phyloP scores from a whole-genome alignment of 2,888 invertebrate species.

The Eristalinus aeneus region DNA sequence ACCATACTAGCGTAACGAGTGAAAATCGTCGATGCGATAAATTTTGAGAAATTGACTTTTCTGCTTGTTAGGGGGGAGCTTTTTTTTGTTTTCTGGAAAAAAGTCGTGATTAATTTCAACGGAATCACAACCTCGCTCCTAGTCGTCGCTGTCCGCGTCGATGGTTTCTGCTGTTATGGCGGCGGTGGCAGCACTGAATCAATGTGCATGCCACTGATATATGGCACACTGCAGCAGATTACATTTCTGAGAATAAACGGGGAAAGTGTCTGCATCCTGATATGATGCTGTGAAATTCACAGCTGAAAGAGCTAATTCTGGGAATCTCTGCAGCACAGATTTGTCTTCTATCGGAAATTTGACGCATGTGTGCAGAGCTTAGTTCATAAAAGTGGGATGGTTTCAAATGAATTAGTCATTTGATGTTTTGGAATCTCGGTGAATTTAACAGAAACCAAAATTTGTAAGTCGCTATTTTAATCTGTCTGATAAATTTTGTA shows the following conservation, averaged over 20 bases:
- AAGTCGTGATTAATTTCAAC: conserved; percentile 67
- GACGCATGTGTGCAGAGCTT: background rate
- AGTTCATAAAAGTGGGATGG: no score
- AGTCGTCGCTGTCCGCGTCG: background rate
- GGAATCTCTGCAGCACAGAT: conserved; percentile 12
- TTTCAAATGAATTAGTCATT: no score
- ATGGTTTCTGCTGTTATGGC: background rate
- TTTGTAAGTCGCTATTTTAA: no score
- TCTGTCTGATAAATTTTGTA: no score
- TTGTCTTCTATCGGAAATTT: conserved; percentile 60
- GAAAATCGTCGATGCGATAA: conserved; percentile 51
- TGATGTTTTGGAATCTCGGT: no score
- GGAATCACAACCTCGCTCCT: conserved; percentile 21
- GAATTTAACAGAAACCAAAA: no score
- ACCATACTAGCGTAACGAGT: conserved; percentile 22
- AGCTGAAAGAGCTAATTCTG: conserved; percentile 19
- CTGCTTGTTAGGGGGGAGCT: conserved; percentile 23
- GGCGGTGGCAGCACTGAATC: background rate
- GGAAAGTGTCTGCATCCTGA: background rate
- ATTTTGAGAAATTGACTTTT: conserved; percentile 67
- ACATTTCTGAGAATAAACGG: conserved; percentile 14
- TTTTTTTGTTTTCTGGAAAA: background rate
- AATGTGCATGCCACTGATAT: conserved; percentile 53
- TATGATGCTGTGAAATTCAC: conserved; percentile 37
- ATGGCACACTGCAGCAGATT: conserved; percentile 26